phyloP scores from a whole-genome alignment of 2,797 vertebrate species.

The Macropodus opercularis region DNA sequence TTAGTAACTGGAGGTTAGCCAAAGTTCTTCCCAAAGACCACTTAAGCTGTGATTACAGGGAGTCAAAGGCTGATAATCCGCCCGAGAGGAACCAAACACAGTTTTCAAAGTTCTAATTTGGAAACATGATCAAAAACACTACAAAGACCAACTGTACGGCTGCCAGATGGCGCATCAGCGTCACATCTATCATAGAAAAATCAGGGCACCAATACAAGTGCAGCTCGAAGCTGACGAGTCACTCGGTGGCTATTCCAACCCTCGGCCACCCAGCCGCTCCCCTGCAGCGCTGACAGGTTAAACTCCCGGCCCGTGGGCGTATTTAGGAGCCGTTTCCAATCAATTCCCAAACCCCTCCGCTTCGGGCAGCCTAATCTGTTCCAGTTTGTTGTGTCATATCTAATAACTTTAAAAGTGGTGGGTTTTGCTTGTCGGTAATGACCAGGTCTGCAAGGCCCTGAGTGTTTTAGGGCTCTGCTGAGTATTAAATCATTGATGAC shows the following conservation, averaged over 20 bases:
- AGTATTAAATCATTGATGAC: slow-evolving; percentile 71
- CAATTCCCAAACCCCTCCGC: slow-evolving; percentile 34
- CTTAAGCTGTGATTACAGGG: slow-evolving; percentile 30
- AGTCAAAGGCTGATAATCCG: slow-evolving; percentile 18
- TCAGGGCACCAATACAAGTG: not conserved
- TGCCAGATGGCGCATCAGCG: not conserved
- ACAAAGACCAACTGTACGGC: not conserved
- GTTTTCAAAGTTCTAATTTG: slow-evolving; percentile 22
- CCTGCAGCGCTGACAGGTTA: slow-evolving; percentile 16
- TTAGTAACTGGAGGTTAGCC: slow-evolving; percentile 27
- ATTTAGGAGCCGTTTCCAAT: slow-evolving; percentile 36
- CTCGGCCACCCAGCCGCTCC: slow-evolving; percentile 1
- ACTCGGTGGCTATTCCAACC: too few relatives aligned
- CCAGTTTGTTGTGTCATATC: slow-evolving; percentile 38
- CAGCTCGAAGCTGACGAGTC: too few relatives aligned
- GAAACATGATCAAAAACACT: slow-evolving; percentile 4
- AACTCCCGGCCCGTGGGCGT: slow-evolving; percentile 34
- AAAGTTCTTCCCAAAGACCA: slow-evolving; percentile 19
- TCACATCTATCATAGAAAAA: not conserved
- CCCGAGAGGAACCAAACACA: slow-evolving; percentile 17
- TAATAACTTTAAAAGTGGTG: slow-evolving; percentile 46
- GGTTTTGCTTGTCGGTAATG: slow-evolving; percentile 36
- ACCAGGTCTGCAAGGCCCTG: slow-evolving; percentile 43
- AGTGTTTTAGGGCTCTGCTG: slow-evolving; percentile 58
- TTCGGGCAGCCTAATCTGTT: slow-evolving; percentile 30